These are phyloP conservation scores for Troides helena DNA, from an alignment of 2,888 invertebrate genomes.

Conservation along the genomic window DNA sequence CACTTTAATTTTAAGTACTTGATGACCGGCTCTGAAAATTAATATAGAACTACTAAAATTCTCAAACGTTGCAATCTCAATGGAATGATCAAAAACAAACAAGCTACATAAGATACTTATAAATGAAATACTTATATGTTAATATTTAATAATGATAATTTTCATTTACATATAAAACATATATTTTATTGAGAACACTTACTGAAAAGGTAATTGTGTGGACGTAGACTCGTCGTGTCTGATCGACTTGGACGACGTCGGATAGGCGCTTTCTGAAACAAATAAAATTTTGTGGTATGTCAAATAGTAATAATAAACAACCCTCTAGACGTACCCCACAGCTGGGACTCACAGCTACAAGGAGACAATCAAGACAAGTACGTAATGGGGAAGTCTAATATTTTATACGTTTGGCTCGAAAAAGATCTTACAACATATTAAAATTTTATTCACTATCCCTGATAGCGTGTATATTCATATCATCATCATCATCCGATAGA, in stretches of 20 bases:
- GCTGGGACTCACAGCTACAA: not conserved
- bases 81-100: too few relatives aligned
- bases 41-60: not conserved
- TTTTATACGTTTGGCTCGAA: too few relatives aligned
- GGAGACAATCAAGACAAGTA: too few relatives aligned
- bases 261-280: slow-evolving; percentile 24
- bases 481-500: too few relatives aligned
- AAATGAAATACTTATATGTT: too few relatives aligned
- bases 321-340: not conserved
- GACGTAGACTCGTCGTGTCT: slow-evolving; percentile 17
- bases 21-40: slow-evolving; percentile 54
- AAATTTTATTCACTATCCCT: too few relatives aligned
- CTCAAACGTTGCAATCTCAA: too few relatives aligned
- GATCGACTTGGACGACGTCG: slow-evolving; percentile 21
- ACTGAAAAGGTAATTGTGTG: slow-evolving; percentile 51
- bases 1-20: slow-evolving; percentile 59
- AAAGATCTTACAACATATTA: too few relatives aligned
- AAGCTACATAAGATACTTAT: too few relatives aligned
- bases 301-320: not conserved
- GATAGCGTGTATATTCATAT: too few relatives aligned
- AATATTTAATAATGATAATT: not conserved
- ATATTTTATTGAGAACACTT: slow-evolving; percentile 36
- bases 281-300: not conserved
- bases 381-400: too few relatives aligned
- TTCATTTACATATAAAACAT: slow-evolving; percentile 1